A percentile compares a stretch with the other conserved stretches of the same genome.
phyloP scores from a whole-genome alignment of 2,888 invertebrate genomes.

The Drosophila bunnanda region DNA sequence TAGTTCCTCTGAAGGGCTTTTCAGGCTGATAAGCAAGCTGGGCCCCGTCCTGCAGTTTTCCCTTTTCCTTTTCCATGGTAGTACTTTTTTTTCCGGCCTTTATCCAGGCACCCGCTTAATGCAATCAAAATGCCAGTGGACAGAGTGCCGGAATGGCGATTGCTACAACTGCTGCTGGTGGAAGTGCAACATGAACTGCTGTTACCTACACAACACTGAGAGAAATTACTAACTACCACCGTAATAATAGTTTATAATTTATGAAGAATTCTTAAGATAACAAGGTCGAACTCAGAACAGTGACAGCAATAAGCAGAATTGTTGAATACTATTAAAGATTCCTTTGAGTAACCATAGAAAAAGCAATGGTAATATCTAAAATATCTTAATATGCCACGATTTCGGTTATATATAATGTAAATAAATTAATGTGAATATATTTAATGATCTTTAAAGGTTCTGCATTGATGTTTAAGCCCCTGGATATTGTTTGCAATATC shows the following conservation, averaged over 20 bases:
- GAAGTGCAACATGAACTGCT: slow-evolving; percentile 22
- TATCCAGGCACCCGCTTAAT: slow-evolving; percentile 40
- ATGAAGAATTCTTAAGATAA: neutral
- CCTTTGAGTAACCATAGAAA: too few relatives aligned
- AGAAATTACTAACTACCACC: neutral
- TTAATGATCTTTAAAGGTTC: neutral
- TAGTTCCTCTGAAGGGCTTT: slow-evolving; percentile 16
- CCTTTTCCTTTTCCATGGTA: slow-evolving; percentile 7
- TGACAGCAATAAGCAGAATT: fast-evolving
- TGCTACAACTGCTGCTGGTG: slow-evolving; percentile 19
- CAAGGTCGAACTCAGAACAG: neutral
- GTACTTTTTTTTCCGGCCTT: slow-evolving; percentile 14
- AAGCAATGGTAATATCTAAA: neutral
- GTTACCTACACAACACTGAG: neutral
- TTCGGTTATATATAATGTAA: neutral
- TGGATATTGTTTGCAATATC: neutral
- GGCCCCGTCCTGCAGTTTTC: neutral
- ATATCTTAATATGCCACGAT: neutral
- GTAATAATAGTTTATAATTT: neutral
- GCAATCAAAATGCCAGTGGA: slow-evolving; percentile 54
- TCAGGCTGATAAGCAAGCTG: slow-evolving; percentile 19
- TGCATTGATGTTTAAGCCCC: neutral
- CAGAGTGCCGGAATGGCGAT: slow-evolving; percentile 42
- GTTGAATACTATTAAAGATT: too few relatives aligned
- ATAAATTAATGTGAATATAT: neutral